phyloP scores from a whole-genome alignment of 1,140 invertebrate genomes.

The Calycopis cecrops region DNA sequence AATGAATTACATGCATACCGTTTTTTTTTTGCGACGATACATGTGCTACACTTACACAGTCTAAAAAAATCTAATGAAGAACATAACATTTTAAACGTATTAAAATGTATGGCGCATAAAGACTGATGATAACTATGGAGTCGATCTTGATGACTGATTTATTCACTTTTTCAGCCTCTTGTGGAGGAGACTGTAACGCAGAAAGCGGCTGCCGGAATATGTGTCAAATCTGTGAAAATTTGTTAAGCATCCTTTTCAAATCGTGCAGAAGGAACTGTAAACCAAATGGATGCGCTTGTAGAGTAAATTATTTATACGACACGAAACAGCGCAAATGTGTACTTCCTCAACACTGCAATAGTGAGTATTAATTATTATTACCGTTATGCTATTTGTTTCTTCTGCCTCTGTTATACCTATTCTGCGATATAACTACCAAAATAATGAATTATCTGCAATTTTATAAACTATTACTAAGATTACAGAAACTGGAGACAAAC shows the following conservation, averaged over 20 bases:
- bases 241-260: not conserved
- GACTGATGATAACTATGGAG: not conserved
- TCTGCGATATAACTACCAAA: too few species aligned
- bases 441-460: too few species aligned
- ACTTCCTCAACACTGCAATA: not conserved
- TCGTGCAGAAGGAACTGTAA: not conserved
- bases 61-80: too few species aligned
- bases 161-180: conserved; percentile 6
- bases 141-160: not conserved
- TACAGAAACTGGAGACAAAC: too few species aligned
- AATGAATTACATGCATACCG: too few species aligned
- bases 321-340: conserved; percentile 7
- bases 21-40: too few species aligned
- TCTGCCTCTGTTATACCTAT: too few species aligned
- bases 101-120: too few species aligned
- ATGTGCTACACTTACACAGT: too few species aligned
- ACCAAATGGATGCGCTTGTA: conserved; percentile 9
- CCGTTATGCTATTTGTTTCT: too few species aligned
- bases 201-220: not conserved
- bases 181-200: conserved; percentile 11
- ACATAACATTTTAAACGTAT: too few species aligned
- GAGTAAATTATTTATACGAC: conserved; percentile 9
- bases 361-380: conserved; percentile 4
- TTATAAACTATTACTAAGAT: too few species aligned
- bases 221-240: not conserved